A percentile compares a stretch with the other conserved stretches of the same genome.
Conservation (phyloP, 2,888 invertebrate genomes). For the Chromoteleia sp. region DNA sequence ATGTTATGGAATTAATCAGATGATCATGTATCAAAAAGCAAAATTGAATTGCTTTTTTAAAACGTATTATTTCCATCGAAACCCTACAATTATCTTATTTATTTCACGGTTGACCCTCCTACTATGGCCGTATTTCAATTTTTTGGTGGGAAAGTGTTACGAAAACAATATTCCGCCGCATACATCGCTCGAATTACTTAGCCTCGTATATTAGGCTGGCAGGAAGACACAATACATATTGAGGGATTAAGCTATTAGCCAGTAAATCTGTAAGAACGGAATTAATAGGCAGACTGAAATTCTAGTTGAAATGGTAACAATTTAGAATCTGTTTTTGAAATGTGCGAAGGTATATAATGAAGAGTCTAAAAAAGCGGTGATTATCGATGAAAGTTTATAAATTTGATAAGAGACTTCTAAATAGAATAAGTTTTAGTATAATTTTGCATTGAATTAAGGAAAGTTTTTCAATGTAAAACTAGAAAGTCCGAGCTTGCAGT, state of each 20-base stretch:
- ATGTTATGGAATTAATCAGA: too few relatives aligned
- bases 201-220: neutral
- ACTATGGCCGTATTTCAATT: too few relatives aligned
- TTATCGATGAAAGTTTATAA: conserved; percentile 12
- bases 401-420: neutral
- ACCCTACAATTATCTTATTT: too few relatives aligned
- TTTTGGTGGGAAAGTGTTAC: too few relatives aligned
- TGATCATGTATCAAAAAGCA: too few relatives aligned
- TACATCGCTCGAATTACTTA: neutral
- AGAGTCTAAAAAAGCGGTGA: neutral
- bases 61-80: too few relatives aligned
- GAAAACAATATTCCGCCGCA: conserved; percentile 1
- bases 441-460: conserved; percentile 17
- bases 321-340: neutral
- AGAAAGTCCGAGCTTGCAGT: neutral
- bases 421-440: conserved; percentile 24
- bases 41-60: too few relatives aligned
- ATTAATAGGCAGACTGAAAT: conserved; percentile 15
- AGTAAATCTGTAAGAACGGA: conserved; percentile 21
- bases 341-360: neutral
- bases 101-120: too few relatives aligned
- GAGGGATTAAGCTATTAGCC: conserved; percentile 33
- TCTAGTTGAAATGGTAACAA: conserved; percentile 2
- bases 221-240: conserved; percentile 30
- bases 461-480: conserved; percentile 13